Evolutionary conservation across 2,888 invertebrate genomes (phyloP), one percentile per base, ranked within the genome.

Genomic region (Leptinotarsa peninsularis): DNA sequence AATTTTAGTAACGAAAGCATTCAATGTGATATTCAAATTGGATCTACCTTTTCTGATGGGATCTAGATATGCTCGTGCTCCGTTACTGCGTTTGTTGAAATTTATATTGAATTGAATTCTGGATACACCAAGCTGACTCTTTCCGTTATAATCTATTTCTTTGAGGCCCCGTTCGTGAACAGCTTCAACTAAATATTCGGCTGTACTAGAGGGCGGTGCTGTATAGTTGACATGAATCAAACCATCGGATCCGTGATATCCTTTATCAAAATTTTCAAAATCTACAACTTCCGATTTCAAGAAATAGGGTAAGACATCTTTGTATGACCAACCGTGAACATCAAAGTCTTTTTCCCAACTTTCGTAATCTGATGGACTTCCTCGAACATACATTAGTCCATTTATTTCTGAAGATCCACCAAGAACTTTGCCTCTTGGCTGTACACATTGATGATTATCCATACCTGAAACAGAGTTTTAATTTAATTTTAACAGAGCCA

Each of bases 351-450:
- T 14, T 4, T 18, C 91, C 95, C 95, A 96, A 4, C 89, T 88
- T 81, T 95, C 92, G 83, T 93, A 96, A 83, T 95, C 95, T 4
- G 60, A 49, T 18, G 52, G 63, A 23, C 91, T 89, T 13, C 93
- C 94, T 75, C 94, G 88, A 0, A 93, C 93, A 80, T 93, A 94
- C 83, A 93, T 93, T 94, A 95, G 94, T 82, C 92, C 93, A 84
- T 95, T 95, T 4, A 95, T 88, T 0, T 93, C 92, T 80, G 93
- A 93, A 4, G 93, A 93, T 1, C 95, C 96, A 7, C 95, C 95
- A 84, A 96, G 91, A 0, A 94, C 94, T 85, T 94, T 94, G 4
- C 95, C 95, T 67, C 89, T 82, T 0, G 90, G 87, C 80, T 86
- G 86, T 0, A 82, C 84, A 77, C 89, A 89, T 66, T 81, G 83